Base-by-base conservation (phyloP, 2,113 vertebrate species). In the Cyphomyrus discorhynchus region DNA sequence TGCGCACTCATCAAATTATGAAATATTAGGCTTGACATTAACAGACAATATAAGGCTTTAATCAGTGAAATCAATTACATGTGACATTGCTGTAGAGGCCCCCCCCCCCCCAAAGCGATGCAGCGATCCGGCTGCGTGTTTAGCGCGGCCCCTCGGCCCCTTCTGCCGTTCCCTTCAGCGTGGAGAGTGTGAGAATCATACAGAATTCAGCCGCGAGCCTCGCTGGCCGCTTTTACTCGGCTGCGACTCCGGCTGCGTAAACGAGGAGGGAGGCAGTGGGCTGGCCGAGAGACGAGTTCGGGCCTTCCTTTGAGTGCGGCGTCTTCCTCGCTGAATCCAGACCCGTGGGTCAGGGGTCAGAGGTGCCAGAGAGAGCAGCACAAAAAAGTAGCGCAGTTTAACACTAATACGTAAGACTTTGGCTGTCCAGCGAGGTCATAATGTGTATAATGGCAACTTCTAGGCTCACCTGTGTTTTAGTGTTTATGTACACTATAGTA, bases 1-100 rank as follows among this genome's bases (percentile, higher is more conserved):
- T 84, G 39, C 80, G 19, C 80, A 62, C 89, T 89, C 89, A 89
- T 89, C 89, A 84, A 42, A 89, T 84, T 62, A 80, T 62, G 89
- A 85, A 84, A 85, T 89, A 89, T 89, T 84, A 85, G 53, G 89
- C 89, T 62, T 85, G 89, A 89, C 89, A 85, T 89, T 89, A 89
- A 84, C 77, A 89, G 77, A 27, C 89, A 85, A 89, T 89, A 89
- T 62, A 47, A 80, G 77, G 17, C 50, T 84, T 80, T 62, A 84
- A 89, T 89, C 89, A 84, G 80, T 17, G 13, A 85, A 84, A 89
- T 89, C 88, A 62, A 89, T 89, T 85, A 84, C 52, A 62, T 85
- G 77, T 83, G 80, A 56, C 52, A 62, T 3, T 62, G 89, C 52
- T 3, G 80, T 42, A 58, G 11, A 21, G 27, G 47, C 1, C 15